Evolutionary conservation across 2,888 invertebrate genomes (phyloP).

Genomic region (Diadegma fenestrale): DNA sequence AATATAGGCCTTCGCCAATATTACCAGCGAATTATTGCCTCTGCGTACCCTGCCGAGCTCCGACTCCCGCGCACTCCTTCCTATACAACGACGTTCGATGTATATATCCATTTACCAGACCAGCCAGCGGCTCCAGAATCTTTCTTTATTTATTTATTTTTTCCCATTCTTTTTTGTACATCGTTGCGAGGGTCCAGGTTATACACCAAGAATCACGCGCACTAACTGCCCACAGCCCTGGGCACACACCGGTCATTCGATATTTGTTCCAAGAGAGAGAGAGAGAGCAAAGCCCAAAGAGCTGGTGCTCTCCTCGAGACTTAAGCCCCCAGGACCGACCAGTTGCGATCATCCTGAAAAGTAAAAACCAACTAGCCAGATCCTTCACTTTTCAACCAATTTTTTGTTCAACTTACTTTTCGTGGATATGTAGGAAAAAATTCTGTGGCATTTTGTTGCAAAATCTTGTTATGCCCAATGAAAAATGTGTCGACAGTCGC

Average conservation of each 20-base stretch:
- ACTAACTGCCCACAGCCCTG: slow-evolving; percentile 67
- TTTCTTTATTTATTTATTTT: slow-evolving; percentile 47
- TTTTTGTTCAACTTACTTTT: slow-evolving; percentile 17
- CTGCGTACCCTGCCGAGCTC: slow-evolving; percentile 56
- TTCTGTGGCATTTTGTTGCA: background rate
- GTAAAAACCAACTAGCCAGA: slow-evolving; percentile 24
- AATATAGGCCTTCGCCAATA: slow-evolving; percentile 66
- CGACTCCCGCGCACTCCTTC: slow-evolving; percentile 65
- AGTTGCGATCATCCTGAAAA: slow-evolving; percentile 57
- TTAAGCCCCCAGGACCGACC: slow-evolving; percentile 57
- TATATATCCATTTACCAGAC: slow-evolving; percentile 55
- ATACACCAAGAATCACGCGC: slow-evolving; percentile 61
- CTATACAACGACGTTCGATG: slow-evolving; percentile 28
- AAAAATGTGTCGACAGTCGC: no score
- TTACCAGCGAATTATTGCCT: slow-evolving; percentile 67
- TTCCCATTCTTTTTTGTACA: slow-evolving; percentile 15
- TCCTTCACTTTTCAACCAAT: background rate
- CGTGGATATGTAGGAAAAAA: background rate
- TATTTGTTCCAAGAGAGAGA: slow-evolving; percentile 68
- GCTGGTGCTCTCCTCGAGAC: slow-evolving; percentile 61
- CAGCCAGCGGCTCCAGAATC: slow-evolving; percentile 56
- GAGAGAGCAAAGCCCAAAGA: slow-evolving; percentile 64
- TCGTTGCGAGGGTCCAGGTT: slow-evolving; percentile 70
- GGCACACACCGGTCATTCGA: slow-evolving; percentile 73
- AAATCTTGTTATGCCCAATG: no score